A percentile compares a stretch with the other conserved stretches of the same genome.
phyloP scores from a whole-genome alignment of 2,113 vertebrate species.

The Catharus fuscescens region DNA sequence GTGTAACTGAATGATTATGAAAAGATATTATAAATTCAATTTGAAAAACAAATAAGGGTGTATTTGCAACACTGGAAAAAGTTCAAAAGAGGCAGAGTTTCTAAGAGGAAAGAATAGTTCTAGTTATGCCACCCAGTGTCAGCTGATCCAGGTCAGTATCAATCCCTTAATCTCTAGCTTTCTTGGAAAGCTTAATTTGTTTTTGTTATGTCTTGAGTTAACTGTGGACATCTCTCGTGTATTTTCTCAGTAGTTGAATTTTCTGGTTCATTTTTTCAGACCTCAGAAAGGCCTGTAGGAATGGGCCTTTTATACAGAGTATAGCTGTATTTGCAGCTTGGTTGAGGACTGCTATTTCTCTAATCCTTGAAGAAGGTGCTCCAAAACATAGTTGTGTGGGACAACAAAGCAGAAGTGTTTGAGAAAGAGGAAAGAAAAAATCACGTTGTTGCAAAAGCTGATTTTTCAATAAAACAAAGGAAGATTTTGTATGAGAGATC shows the following conservation, averaged over 20 bases:
- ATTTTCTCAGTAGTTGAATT: neutral
- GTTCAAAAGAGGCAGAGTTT: neutral
- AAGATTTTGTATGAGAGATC: neutral
- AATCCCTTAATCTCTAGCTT: neutral
- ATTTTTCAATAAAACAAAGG: neutral
- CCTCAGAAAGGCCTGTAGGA: neutral
- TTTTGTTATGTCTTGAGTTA: neutral
- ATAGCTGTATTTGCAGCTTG: neutral
- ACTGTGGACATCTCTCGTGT: neutral
- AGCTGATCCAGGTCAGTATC: neutral
- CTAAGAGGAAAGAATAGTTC: neutral
- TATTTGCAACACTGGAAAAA: neutral
- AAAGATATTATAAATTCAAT: neutral
- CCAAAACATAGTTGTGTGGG: neutral
- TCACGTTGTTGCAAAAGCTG: neutral
- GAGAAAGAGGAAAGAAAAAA: neutral
- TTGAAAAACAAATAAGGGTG: neutral
- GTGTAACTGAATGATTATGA: neutral
- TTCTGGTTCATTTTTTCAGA: neutral
- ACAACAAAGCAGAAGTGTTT: neutral
- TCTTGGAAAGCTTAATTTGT: neutral
- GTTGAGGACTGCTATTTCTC: neutral
- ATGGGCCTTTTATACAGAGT: neutral
- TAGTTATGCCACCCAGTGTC: neutral
- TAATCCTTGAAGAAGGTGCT: neutral